Base-by-base conservation (phyloP, 2,797 vertebrate species). In the Rhinichthys osculus region DNA sequence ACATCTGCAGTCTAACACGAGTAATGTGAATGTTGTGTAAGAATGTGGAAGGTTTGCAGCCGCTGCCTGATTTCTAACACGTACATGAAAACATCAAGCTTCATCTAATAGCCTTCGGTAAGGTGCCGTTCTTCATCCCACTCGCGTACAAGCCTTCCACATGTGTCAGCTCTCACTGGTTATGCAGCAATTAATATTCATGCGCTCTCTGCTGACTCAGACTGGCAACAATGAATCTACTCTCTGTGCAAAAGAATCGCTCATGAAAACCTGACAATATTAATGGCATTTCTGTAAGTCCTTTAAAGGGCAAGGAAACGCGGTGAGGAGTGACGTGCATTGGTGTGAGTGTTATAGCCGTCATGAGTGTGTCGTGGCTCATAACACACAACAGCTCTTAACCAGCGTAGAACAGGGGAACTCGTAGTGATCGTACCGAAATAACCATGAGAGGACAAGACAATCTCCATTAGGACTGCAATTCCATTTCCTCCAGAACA, bases 161-260 rank as follows among this genome's bases (percentile, higher is more conserved):
- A 78, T 84, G 72, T 88, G 83, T 84, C 88, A 90, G 90, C 87
- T 90, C 91, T 90, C 84, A 78, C 88, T 89, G 89, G 90, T 88
- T 92, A 92, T 89, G 85, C 82, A 82, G 89, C 92, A 88, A 92
- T 94, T 92, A 92, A 89, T 91, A 93, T 94, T 91, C 92, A 91
- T 88, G 9, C 47, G 42, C 74, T 78, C 64, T 59, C 7, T 27
- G 44, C 69, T 67, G 79, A 33, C 82, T 87, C n/a, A 83, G 42
- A 84, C n/a, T 3, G 5, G 44, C 30, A 78, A 70, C 47, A 57
- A 44, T 69, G 74, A 59, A 50, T 38, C 8, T 21, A 16, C 81
- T 74, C 13, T 17, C 14, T 10, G 52, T 9, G 40, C 57, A 40
- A 7, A 27, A 82, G 57, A 71, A 38, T 76, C 1, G 14, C 42